A percentile compares a stretch with the other conserved stretches of the same genome.
phyloP scores from a whole-genome alignment of 1,140 invertebrate genomes.

The Drosophila erecta region DNA sequence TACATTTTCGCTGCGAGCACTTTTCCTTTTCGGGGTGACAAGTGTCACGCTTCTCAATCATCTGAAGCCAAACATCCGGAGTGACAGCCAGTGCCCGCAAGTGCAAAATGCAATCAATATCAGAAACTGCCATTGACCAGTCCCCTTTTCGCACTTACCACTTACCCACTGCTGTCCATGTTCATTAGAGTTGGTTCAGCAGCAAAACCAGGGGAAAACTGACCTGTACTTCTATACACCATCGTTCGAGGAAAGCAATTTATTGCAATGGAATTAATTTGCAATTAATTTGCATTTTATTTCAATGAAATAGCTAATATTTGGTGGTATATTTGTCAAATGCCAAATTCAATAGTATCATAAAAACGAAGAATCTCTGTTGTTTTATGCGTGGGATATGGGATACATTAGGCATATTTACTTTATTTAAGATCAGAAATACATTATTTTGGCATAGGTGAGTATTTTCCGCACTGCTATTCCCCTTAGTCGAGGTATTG shows the following conservation, averaged over 20 bases:
- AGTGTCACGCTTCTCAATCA: constrained; percentile 36
- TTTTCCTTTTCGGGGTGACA: constrained; percentile 1
- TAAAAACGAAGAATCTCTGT: not conserved
- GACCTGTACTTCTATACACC: not conserved
- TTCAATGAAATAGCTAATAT: not conserved
- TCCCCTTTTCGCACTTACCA: constrained; percentile 12
- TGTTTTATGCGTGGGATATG: not conserved
- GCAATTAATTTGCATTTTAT: not conserved
- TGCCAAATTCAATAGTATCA: no score
- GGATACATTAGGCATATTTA: not conserved
- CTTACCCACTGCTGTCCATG: constrained; percentile 26
- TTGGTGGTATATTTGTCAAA: no score
- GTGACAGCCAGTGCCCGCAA: constrained; percentile 39
- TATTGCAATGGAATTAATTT: not conserved
- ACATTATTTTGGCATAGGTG: not conserved
- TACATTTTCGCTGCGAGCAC: not conserved
- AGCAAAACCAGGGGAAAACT: constrained; percentile 9
- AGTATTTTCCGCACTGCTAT: not conserved
- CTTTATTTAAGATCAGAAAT: not conserved
- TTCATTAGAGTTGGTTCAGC: constrained; percentile 43
- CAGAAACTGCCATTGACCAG: constrained; percentile 37
- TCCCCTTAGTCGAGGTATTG: not conserved
- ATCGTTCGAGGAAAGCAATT: not conserved
- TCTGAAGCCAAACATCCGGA: constrained; percentile 28
- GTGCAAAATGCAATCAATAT: constrained; percentile 66